phyloP scores from a whole-genome alignment of 2,797 vertebrate species.

The Labeo calbasu region DNA sequence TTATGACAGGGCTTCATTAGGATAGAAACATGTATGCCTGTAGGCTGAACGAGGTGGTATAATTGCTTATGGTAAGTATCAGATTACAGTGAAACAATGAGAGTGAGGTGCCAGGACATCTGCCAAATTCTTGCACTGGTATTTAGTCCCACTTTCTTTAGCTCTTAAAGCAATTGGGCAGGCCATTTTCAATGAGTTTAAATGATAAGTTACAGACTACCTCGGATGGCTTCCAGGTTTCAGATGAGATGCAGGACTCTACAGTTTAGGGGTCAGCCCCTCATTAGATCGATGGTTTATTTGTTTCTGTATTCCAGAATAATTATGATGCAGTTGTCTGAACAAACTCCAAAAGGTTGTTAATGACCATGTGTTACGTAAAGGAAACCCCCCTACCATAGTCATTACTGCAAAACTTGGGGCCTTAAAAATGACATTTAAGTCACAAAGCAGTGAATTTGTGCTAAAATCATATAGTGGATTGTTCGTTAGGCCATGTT shows the following conservation, averaged over 20 bases:
- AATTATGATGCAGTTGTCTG: neutral
- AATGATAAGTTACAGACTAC: neutral
- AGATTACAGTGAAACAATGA: neutral
- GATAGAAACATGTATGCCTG: neutral
- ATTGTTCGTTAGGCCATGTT: neutral
- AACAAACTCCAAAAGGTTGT: neutral
- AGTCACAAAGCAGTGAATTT: neutral
- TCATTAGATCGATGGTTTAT: neutral
- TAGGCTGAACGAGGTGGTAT: neutral
- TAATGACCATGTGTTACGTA: neutral
- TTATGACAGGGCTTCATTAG: slow-evolving; percentile 13
- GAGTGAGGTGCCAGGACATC: neutral
- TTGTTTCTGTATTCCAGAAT: slow-evolving; percentile 4
- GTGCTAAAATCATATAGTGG: neutral
- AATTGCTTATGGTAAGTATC: slow-evolving; percentile 1
- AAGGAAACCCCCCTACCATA: neutral
- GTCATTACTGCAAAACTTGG: neutral
- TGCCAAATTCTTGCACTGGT: neutral
- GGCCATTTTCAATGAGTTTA: neutral
- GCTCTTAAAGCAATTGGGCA: neutral
- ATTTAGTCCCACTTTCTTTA: neutral
- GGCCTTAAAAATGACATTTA: neutral
- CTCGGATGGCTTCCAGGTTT: neutral
- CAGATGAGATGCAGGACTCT: neutral
- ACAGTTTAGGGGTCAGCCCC: neutral